A percentile compares a stretch with the other conserved stretches of the same genome.
Conservation (phyloP, 2,888 invertebrate species). For the Alviniconcha strummeri region DNA sequence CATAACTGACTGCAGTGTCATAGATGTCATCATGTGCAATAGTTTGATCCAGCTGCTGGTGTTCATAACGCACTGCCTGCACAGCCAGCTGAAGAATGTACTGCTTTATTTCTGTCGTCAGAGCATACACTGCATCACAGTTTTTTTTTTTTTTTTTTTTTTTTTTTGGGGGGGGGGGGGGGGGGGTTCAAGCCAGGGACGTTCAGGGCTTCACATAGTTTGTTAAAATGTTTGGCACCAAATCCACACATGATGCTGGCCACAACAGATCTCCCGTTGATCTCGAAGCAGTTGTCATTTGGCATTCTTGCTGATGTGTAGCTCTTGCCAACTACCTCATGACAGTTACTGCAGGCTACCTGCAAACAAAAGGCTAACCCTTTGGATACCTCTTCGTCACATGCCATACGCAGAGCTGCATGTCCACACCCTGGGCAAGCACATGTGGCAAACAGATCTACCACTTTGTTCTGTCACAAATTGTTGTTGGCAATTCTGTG, state of each 20-base stretch:
- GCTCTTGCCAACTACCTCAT: too few relatives aligned
- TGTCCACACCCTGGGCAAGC: too few relatives aligned
- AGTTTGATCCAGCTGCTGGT: not conserved
- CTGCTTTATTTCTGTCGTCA: not conserved
- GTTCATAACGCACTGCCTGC: not conserved
- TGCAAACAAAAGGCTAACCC: too few relatives aligned
- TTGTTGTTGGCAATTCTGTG: too few relatives aligned
- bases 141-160: too few relatives aligned
- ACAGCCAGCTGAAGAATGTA: not conserved
- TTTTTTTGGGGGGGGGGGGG: too few relatives aligned
- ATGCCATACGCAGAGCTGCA: too few relatives aligned
- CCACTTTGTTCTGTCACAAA: too few relatives aligned
- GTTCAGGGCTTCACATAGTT: slow-evolving; percentile 5
- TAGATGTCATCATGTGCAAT: not conserved
- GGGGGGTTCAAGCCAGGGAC: slow-evolving; percentile 16
- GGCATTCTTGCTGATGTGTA: not conserved
- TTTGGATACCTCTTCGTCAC: too few relatives aligned
- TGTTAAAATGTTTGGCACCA: slow-evolving; percentile 6
- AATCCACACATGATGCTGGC: slow-evolving; percentile 9
- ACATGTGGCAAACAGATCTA: too few relatives aligned
- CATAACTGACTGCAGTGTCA: slow-evolving; percentile 21
- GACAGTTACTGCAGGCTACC: too few relatives aligned
- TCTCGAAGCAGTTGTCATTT: not conserved
- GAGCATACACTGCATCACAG: not conserved
- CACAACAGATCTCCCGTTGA: not conserved